Evolutionary conservation across 2,888 invertebrate genomes (phyloP).

Genomic region (Drosophila borealis): DNA sequence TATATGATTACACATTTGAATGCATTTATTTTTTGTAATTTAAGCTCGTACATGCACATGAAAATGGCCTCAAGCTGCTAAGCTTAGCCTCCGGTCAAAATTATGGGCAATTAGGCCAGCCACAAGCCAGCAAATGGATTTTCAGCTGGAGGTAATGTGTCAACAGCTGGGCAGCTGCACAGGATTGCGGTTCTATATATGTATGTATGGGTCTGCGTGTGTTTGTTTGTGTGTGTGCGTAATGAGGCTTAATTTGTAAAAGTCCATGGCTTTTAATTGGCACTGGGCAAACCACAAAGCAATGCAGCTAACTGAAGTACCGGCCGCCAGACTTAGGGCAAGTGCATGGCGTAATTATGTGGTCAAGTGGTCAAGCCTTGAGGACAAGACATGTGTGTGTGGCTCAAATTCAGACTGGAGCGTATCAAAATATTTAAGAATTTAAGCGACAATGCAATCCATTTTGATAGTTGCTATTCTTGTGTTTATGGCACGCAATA

Average conservation of each 20-base stretch:
- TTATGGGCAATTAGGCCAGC: conserved; percentile 73
- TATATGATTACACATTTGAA: conserved; percentile 8
- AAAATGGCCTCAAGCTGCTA: conserved; percentile 12
- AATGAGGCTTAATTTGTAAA: conserved; percentile 78
- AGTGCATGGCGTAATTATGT: conserved; percentile 74
- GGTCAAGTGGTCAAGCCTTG: conserved; percentile 58
- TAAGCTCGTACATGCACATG: conserved; percentile 15
- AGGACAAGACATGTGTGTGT: conserved; percentile 31
- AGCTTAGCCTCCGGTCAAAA: conserved; percentile 45
- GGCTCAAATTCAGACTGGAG: conserved; percentile 17
- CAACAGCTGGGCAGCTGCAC: conserved; percentile 65
- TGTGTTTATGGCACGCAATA: conserved; percentile 62
- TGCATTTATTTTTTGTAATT: conserved; percentile 22
- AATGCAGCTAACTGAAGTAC: conserved; percentile 40
- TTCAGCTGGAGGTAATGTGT: conserved; percentile 68
- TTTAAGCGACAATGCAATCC: conserved; percentile 24
- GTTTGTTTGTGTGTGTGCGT: conserved; percentile 40
- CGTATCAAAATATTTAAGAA: conserved; percentile 25
- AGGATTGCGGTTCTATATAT: conserved; percentile 59
- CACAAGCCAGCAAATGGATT: conserved; percentile 69
- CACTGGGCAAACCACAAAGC: conserved; percentile 67
- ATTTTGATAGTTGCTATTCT: conserved; percentile 23
- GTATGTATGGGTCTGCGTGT: conserved; percentile 25
- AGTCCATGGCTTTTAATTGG: conserved; percentile 76
- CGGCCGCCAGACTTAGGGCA: conserved; percentile 35